Base-by-base conservation (phyloP, 23 tunicate species). In the Styela clava region DNA sequence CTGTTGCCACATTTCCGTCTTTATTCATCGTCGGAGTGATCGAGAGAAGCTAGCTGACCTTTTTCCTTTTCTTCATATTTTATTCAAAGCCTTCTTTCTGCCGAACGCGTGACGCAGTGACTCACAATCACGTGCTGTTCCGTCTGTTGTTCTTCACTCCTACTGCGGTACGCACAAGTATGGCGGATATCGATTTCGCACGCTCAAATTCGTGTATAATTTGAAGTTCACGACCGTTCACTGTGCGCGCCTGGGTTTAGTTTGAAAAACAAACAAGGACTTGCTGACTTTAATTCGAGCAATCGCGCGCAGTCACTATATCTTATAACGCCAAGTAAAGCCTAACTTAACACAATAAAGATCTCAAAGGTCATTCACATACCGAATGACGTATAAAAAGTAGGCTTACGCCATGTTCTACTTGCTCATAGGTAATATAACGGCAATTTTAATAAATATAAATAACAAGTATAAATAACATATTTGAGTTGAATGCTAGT, bases 1-100 rank as follows among this genome's bases (percentile, higher is more conserved):
- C 81, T 24, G 81, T 36, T 36, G 65, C 81, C 81, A 67, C 52
- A 44, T 76, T 76, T 76, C 81, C 81, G 81, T 56, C 65, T 76
- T 76, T 72, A 72, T 34, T 72, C 78, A 72, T 12, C 78, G 20
- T 24, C 32, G 2, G 18, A 71, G 32, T 71, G 35, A 71, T 71
- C 77, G 77, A 71, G 77, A 71, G 77, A 71, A 35, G 35, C 3
- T 29, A 33, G 34, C 24, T 34, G 34, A 22, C 35, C 35, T 71
- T 71, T 71, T 71, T 71, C 34, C 77, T 71, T 65, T 71, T 71
- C 18, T 33, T 71, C 77, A 71, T 71, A 71, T 71, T 71, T 71
- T 71, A 71, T 71, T 71, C 35, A 71, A 71, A 71, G 77, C 77
- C 77, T 71, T 71, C 77, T 71, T 71, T 34, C 34, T 32, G 35